Evolutionary conservation across 2,888 invertebrate species (phyloP), one percentile per base, ranked within the genome.

Genomic region (Nebria brevicollis): DNA sequence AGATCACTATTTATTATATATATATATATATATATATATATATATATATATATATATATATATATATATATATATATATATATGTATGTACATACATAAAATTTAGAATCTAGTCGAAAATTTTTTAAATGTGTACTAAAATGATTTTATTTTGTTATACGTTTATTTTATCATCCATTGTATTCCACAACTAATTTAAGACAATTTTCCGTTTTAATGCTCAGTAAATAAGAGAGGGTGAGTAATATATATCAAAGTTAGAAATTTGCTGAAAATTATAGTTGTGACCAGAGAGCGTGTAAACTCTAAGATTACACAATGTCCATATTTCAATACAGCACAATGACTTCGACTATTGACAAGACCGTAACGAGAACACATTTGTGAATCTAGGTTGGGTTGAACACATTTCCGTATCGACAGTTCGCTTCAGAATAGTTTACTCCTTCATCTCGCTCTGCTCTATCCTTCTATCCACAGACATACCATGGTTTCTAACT

Each of bases 1-100:
- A 2, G 7, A 8, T 2, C 54, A 54, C 54, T 54, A 54, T 8
- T 54, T 54, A 7, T 13, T 68, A 68, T 1, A 68, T n/a, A 68
- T 68, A 68, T 68, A 68, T 68, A 68, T 68, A 68, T 68, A 68
- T 68, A 68, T 68, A 68, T 68, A 68, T 68, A 68, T 68, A 68
- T 68, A 68, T 68, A 68, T 68, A 68, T 68, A 68, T 68, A 68
- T 68, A 68, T 68, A 68, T 68, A 68, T 68, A 68, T 68, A 68
- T 68, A 68, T 68, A 68, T 68, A 68, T 25, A 25, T 68, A 25
- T 25, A 68, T 25, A 68, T 68, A 68, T 4, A 68, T 68, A 68
- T 4, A 25, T 68, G 6, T 25, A 25, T 68, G 8, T 68, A 3
- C n/a, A 25, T 68, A 68, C 7, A 11, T 54, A 20, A 20, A 20